Conservation (phyloP, 2,888 invertebrate genomes). For the Ectemnius cavifrons region DNA sequence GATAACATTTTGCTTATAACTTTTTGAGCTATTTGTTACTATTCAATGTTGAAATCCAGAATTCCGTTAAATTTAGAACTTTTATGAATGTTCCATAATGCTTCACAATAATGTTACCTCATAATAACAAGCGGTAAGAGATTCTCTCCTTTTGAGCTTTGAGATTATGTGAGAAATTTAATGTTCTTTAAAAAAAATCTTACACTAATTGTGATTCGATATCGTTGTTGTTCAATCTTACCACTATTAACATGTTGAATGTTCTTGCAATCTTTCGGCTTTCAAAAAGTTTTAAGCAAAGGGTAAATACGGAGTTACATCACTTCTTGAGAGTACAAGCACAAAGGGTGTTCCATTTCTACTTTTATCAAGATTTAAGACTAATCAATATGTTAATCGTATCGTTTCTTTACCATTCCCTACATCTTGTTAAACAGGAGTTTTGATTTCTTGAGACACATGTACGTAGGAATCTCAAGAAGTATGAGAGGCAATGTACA, state of each 20-base stretch:
- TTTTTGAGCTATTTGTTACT: constrained; percentile 34
- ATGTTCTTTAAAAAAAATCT: constrained; percentile 1
- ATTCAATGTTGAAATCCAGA: not conserved
- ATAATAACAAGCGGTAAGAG: not conserved
- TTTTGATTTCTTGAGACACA: not conserved
- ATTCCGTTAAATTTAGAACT: constrained; percentile 7
- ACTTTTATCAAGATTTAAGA: constrained; percentile 39
- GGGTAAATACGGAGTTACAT: constrained; percentile 26
- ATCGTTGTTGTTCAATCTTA: constrained; percentile 23
- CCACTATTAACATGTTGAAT: constrained; percentile 16
- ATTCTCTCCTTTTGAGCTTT: constrained; percentile 29
- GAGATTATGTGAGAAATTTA: constrained; percentile 9
- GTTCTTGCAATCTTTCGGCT: constrained; percentile 23
- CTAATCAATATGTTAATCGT: constrained; percentile 10
- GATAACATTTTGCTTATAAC: constrained; percentile 44
- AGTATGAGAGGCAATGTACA: constrained; percentile 31
- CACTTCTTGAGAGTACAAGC: constrained; percentile 53
- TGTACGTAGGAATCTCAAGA: constrained; percentile 45
- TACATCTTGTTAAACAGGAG: constrained; percentile 8
- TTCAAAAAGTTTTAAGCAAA: constrained; percentile 51
- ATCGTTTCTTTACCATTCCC: constrained; percentile 21
- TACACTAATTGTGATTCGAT: not conserved
- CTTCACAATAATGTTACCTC: not conserved
- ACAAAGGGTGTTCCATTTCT: constrained; percentile 53
- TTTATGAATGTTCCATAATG: constrained; percentile 15